Base-by-base conservation (phyloP, 2,113 vertebrate genomes). In the Litocranius walleri region DNA sequence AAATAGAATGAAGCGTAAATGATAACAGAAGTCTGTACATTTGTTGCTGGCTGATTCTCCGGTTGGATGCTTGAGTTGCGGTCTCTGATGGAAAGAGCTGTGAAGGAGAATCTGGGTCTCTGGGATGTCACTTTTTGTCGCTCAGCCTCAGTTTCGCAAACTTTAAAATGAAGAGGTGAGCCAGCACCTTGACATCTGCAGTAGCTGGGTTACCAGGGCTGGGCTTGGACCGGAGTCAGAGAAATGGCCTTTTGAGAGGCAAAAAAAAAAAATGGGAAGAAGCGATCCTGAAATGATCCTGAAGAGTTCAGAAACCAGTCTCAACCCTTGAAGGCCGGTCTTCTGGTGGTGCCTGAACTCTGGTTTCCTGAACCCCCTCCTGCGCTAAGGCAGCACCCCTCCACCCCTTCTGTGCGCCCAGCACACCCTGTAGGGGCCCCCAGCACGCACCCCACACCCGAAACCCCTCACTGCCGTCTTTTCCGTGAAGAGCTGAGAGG, bases 271-370 rank as follows among this genome's bases (percentile, higher is more conserved):
- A 45, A 13, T 3, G 12, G 30, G 36, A 30, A 81, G n/a, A 45
- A n/a, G 36, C 0, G 0, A 57, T 25, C 14, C 10, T 1, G 7
- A 74, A 9, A 5, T 0, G 27, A 23, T 56, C 23, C 13, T 1
- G 2, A 81, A 9, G 8, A 3, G 54, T 33, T 56, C 48, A 52
- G 10, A 78, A 64, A 12, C 29, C 6, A 8, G 80, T 30, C 62
- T 36, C 14, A 43, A 27, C 27, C 33, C n/a, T 9, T 4, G 5
- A 40, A 71, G 67, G 6, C 7, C 3, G 0, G 8, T 19, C 23
- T 54, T n/a, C 2, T 1, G 23, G 15, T 59, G 52, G 57, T 25
- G 8, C 45, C 8, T 4, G 2, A 84, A 30, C 17, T 30, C 40
- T 40, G 54, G n/a, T 33, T n/a, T 17, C 56, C 43, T 13, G 33